Conservation (phyloP, 2,888 invertebrate genomes). For the Miltochrista miniata region DNA sequence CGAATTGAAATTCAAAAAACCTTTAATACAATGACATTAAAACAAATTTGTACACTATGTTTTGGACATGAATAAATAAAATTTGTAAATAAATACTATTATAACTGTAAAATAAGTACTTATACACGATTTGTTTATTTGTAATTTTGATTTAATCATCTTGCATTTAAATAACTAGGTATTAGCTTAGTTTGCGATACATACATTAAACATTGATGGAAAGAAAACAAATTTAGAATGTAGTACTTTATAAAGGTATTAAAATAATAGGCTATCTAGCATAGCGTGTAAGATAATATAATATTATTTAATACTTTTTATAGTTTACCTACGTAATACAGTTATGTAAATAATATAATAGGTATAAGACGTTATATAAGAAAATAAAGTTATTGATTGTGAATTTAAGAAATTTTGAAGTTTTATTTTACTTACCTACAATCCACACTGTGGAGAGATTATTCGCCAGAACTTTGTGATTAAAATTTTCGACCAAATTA, state of each 20-base stretch:
- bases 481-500: no score
- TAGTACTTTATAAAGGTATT: constrained; percentile 59
- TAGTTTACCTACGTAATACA: constrained; percentile 48
- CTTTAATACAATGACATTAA: no score
- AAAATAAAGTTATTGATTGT: constrained; percentile 72
- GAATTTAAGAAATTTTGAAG: constrained; percentile 32
- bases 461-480: no score
- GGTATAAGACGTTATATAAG: constrained; percentile 65
- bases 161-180: constrained; percentile 38
- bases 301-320: constrained; percentile 37
- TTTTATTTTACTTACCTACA: no score
- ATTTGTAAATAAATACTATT: constrained; percentile 33
- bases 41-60: no score
- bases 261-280: constrained; percentile 31
- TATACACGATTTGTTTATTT: constrained; percentile 18
- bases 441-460: no score
- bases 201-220: constrained; percentile 38
- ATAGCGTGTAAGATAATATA: constrained; percentile 31
- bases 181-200: constrained; percentile 29
- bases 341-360: constrained; percentile 65
- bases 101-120: constrained; percentile 15
- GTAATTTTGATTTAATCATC: constrained; percentile 29
- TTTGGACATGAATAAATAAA: constrained; percentile 7
- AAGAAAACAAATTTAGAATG: no score
- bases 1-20: no score